Percentiles rank a stretch among this genome's conserved stretches.
These are phyloP conservation scores for Coremacera marginata DNA, from an alignment of 2,888 invertebrate genomes.

Conservation along the genomic window DNA sequence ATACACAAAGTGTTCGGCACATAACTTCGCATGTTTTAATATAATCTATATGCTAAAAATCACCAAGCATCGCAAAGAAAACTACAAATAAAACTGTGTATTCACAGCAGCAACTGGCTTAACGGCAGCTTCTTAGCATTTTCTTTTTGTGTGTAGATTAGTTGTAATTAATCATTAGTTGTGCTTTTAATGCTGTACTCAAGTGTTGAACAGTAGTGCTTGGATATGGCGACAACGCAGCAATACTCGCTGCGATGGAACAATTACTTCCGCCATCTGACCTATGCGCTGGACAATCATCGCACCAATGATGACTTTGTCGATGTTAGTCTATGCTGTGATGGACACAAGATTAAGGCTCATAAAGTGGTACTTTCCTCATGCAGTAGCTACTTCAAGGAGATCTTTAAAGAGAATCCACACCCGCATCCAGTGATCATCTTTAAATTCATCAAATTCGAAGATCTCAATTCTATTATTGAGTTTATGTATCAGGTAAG, in stretches of 20 bases:
- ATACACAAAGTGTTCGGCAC: too few relatives aligned
- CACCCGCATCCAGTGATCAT: conserved; percentile 86
- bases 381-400: conserved; percentile 84
- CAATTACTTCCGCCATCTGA: conserved; percentile 84
- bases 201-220: not conserved
- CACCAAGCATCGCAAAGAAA: not conserved
- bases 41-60: not conserved
- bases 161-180: not conserved
- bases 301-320: conserved; percentile 79
- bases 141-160: not conserved
- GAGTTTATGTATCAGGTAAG: conserved; percentile 81
- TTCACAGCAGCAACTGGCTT: not conserved
- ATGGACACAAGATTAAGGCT: conserved; percentile 85
- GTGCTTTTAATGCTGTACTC: not conserved
- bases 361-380: conserved; percentile 88
- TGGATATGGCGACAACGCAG: conserved; percentile 75
- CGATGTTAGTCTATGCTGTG: conserved; percentile 88
- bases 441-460: conserved; percentile 82
- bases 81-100: not conserved
- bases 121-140: not conserved
- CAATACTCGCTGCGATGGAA: conserved; percentile 91
- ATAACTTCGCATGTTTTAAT: not conserved
- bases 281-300: conserved; percentile 83
- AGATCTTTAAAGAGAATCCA: conserved; percentile 81
- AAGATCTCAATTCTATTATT: conserved; percentile 82